Conservation (phyloP, 2,797 vertebrate species). For the Crocidura indochinensis region DNA sequence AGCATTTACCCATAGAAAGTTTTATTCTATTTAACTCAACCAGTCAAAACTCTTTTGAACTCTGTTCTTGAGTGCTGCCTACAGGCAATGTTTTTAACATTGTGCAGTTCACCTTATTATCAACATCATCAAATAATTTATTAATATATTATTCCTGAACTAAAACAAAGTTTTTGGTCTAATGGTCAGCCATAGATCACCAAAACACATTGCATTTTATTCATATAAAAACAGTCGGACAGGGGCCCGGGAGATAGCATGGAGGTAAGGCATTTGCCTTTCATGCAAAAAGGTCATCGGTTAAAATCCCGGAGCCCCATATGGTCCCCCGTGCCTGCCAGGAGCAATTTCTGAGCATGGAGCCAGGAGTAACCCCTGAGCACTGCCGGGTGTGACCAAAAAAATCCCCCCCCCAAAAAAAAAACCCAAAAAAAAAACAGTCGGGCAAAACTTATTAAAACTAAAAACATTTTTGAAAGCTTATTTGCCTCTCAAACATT, state of each 20-base stretch:
- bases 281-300: too few species aligned
- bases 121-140: constrained; percentile 43
- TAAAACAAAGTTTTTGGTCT: constrained; percentile 53
- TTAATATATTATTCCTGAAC: constrained; percentile 70
- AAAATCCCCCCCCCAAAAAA: too few species aligned
- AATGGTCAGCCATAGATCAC: constrained; percentile 38
- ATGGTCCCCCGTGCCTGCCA: too few species aligned
- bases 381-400: too few species aligned
- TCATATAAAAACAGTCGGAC: constrained; percentile 8
- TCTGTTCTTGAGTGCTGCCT: background rate
- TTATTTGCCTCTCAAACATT: constrained; percentile 56
- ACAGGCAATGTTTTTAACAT: background rate
- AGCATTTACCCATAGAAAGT: background rate
- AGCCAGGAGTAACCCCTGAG: too few species aligned
- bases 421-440: too few species aligned
- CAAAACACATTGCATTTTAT: constrained; percentile 27
- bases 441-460: constrained; percentile 66
- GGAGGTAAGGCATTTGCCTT: too few species aligned
- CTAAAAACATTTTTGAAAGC: constrained; percentile 66
- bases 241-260: too few species aligned
- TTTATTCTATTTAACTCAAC: background rate
- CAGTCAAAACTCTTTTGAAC: background rate
- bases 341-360: too few species aligned
- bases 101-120: background rate
- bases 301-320: too few species aligned